Percentiles rank a stretch among this genome's conserved stretches.
Conservation (phyloP, 2,113 vertebrate genomes). For the Atrichornis clamosus region DNA sequence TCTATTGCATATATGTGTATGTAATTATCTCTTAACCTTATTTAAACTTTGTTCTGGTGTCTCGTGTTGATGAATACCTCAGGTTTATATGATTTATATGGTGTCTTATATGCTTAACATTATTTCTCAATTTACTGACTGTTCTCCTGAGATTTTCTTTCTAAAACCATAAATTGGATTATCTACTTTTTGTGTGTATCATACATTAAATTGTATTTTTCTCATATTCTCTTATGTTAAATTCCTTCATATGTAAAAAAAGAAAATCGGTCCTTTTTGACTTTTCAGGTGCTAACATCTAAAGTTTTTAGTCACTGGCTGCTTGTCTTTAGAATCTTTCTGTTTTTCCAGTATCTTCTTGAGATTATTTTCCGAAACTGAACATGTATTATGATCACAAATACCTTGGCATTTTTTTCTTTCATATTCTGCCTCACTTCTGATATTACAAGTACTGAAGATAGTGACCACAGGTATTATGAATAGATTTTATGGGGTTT, state of each 20-base stretch:
- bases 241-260: background rate
- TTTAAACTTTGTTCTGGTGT: background rate
- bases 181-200: background rate
- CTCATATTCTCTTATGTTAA: background rate
- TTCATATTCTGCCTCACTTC: background rate
- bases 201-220: background rate
- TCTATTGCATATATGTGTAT: background rate
- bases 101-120: background rate
- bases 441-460: background rate
- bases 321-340: background rate
- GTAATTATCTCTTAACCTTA: constrained; percentile 3
- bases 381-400: background rate
- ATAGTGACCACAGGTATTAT: background rate
- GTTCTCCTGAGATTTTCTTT: background rate
- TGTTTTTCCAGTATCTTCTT: background rate
- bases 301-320: background rate
- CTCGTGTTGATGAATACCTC: background rate
- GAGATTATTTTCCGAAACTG: background rate
- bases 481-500: background rate
- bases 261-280: background rate
- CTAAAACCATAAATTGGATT: constrained; percentile 2
- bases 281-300: background rate
- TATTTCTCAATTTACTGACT: constrained; percentile 3
- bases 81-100: background rate
- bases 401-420: background rate